Evolutionary conservation across 2,113 vertebrate genomes (phyloP), one percentile per base, ranked within the genome.

Genomic region (Hippocampus abdominalis): DNA sequence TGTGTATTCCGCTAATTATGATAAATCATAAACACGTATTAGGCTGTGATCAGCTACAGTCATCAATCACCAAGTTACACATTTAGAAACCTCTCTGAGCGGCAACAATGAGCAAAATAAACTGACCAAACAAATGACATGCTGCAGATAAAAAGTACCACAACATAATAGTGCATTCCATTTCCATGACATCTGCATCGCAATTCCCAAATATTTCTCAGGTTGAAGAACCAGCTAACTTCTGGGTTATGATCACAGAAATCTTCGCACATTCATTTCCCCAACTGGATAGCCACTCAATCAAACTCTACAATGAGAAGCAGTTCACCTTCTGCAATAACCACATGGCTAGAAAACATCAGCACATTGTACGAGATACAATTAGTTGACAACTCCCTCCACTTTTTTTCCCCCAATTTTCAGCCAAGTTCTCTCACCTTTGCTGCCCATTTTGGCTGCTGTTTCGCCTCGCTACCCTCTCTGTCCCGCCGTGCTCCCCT

Each of bases 401-500:
- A 69, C 64, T 27, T 60, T 36, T 36, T 70, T 74, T 70, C 70
- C 8, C 2, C 42, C 46, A 16, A 32, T 70, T 68, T n/a, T 51
- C 72, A 56, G n/a, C 18, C 4, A 59, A 29, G 0, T 48, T 73
- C 89, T 32, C 42, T 92, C 84, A 92, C 92, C 91, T 92, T 91
- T 91, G 80, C 82, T 89, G 82, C 86, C 79, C 91, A 93, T 93
- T 79, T 87, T 87, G 64, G 66, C 74, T 42, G 68, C 64, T 2
- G 77, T 71, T 84, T 66, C 69, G 67, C 67, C 74, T 84, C 56
- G 59, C 73, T 20, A 42, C 71, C 66, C 72, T 70, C 69, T 72
- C 72, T 70, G 85, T 63, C 73, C 68, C 59, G 23, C 73, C 74
- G 76, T 51, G 68, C 69, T 83, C 77, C 84, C 80, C 81, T 71